A percentile compares a stretch with the other conserved stretches of the same genome.
Conservation (phyloP, 2,113 vertebrate genomes). For the Thermophis baileyi region DNA sequence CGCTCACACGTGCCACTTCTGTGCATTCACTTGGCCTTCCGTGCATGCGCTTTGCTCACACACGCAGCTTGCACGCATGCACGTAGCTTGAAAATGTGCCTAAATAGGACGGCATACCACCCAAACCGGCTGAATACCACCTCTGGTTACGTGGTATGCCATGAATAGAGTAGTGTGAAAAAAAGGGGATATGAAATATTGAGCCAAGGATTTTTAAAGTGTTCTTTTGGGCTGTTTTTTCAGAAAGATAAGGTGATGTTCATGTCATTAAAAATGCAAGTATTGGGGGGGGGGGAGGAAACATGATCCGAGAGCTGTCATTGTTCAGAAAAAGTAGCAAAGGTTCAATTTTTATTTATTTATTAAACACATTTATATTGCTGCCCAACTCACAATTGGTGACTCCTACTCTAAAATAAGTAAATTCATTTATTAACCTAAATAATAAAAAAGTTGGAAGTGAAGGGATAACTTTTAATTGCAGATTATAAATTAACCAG, state of each 20-base stretch:
- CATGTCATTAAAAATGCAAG: neutral
- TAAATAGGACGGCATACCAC: too few species aligned
- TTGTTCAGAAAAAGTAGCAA: neutral
- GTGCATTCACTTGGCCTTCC: too few species aligned
- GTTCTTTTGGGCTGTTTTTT: neutral
- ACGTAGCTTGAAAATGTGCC: too few species aligned
- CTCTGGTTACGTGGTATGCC: too few species aligned
- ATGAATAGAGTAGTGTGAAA: neutral
- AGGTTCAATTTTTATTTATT: neutral
- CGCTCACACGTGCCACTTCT: too few species aligned
- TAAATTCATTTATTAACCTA: neutral
- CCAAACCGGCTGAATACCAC: too few species aligned
- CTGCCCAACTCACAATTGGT: neutral
- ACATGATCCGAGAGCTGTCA: neutral
- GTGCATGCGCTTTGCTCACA: too few species aligned
- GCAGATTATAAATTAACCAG: neutral
- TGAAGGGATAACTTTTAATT: neutral
- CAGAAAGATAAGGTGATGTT: neutral
- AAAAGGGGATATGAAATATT: neutral
- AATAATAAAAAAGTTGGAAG: neutral
- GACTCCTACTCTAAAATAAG: neutral
- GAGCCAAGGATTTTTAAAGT: conserved; percentile 7
- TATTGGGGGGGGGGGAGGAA: conserved; percentile 12
- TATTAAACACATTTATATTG: neutral
- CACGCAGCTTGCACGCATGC: too few species aligned